These are phyloP conservation scores for Cyphomyrus discorhynchus DNA, from an alignment of 2,113 vertebrate species.

Conservation along the genomic window DNA sequence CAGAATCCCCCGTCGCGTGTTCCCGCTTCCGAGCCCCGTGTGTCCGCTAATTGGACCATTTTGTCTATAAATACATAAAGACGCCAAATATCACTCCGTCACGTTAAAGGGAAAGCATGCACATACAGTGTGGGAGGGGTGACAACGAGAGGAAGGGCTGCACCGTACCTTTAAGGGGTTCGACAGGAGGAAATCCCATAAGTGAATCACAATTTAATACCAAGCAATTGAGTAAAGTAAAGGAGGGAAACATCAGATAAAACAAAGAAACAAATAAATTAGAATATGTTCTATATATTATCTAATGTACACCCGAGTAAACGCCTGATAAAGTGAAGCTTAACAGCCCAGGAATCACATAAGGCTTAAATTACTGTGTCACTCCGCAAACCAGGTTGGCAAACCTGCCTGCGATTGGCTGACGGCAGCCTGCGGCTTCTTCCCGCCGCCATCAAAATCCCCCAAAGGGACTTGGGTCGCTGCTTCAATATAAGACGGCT, in stretches of 20 bases:
- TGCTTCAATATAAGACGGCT: constrained; percentile 7
- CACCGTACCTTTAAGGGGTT: background rate
- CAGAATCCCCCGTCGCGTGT: background rate
- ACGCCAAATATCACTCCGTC: background rate
- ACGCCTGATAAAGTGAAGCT: background rate
- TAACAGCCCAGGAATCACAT: background rate
- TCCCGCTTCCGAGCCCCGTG: background rate
- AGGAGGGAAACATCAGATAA: background rate
- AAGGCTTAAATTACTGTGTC: background rate
- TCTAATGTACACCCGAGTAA: background rate
- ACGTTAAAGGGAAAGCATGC: background rate
- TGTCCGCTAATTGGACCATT: background rate
- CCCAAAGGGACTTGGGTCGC: background rate
- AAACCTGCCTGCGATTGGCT: background rate
- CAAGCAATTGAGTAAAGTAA: background rate
- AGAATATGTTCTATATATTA: background rate
- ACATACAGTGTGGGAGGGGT: background rate
- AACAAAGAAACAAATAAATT: background rate
- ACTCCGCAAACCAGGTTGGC: background rate
- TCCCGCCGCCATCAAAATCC: background rate
- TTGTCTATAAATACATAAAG: background rate
- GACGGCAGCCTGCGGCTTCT: background rate
- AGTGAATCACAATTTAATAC: background rate
- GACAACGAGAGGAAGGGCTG: background rate
- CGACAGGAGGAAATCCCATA: background rate